Evolutionary conservation across 1,140 invertebrate genomes (phyloP).

Genomic region (Zelostemma sp.): DNA sequence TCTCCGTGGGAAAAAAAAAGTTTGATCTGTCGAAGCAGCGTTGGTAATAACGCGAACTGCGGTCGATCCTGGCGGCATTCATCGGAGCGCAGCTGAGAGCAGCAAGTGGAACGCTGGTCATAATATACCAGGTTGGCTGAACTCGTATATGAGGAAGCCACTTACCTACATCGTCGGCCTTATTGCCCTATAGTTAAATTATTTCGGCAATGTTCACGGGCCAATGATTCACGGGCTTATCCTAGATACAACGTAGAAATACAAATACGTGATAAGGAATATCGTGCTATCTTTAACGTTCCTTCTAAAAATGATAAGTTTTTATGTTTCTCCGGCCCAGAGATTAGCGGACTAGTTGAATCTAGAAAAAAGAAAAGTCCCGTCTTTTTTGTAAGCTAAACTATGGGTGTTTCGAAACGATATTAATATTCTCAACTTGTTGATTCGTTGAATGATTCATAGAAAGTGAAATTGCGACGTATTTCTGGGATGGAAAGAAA

Average conservation of each 20-base stretch:
- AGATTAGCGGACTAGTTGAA: too few relatives aligned
- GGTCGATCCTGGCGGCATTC: slow-evolving; percentile 45
- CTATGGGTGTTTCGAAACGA: too few relatives aligned
- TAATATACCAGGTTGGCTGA: slow-evolving; percentile 18
- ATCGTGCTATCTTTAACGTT: not conserved
- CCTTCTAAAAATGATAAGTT: not conserved
- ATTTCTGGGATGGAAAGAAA: not conserved
- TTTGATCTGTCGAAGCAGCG: slow-evolving; percentile 4
- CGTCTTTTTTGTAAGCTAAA: too few relatives aligned
- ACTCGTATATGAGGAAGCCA: slow-evolving; percentile 13
- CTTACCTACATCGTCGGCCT: slow-evolving; percentile 18
- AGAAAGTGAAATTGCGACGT: not conserved
- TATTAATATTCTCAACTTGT: too few relatives aligned
- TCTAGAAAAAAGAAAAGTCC: too few relatives aligned
- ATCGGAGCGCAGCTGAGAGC: slow-evolving; percentile 47
- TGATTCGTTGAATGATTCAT: not conserved
- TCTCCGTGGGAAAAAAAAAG: slow-evolving; percentile 22
- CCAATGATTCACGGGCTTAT: slow-evolving; percentile 14
- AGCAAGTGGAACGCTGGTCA: slow-evolving; percentile 50
- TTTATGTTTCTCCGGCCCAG: too few relatives aligned
- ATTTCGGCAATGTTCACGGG: slow-evolving; percentile 9
- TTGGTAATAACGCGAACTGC: slow-evolving; percentile 6
- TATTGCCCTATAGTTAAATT: slow-evolving; percentile 15
- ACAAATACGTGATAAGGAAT: slow-evolving; percentile 12
- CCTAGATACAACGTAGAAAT: not conserved